Evolutionary conservation across 2,113 vertebrate species (phyloP), one percentile per base, ranked within the genome.

Genomic region (Austrofundulus limnaeus): DNA sequence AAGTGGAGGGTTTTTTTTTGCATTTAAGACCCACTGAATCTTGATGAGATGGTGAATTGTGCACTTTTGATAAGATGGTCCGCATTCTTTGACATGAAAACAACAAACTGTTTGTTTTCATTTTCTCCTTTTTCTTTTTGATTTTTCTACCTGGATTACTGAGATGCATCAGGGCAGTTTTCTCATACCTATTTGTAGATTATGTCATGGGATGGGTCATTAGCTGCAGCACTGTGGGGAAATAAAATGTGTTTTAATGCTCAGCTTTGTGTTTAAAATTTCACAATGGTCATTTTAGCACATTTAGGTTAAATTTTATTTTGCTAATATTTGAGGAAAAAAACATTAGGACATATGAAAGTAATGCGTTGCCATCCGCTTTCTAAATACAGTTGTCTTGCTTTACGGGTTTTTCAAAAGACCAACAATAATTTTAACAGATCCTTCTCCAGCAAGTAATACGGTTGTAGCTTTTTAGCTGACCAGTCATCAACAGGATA

Each of bases 401-500:
- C 20, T 34, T 28, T 7, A 45, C 55, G 2, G 56, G 28, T 21
- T 19, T 15, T 57, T 51, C 53, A 43, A 2, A 42, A 9, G 55
- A 34, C 16, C 21, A 16, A 46, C 50, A 46, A 50, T 17, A 10
- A 28, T 34, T 17, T 48, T 20, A 67, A 57, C n/a, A 11, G 51
- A 39, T 42, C 41, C 58, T 61, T 69, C 43, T 66, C 14, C 45
- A 12, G 48, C 21, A 17, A 69, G 62, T 52, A 73, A 73, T 77
- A 59, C 47, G 51, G 49, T 5, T 67, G 41, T 53, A 56, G 58
- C 39, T 48, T 55, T 6, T 63, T 14, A 23, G 42, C 45, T 48
- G 5, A 8, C 61, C 72, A 59, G 48, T 81, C 78, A 55, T 49
- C 62, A 68, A n/a, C 7, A 42, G 14, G 47, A 68, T 60, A 61